phyloP scores from a whole-genome alignment of 2,113 vertebrate genomes.

The Poicephalus meyeri region DNA sequence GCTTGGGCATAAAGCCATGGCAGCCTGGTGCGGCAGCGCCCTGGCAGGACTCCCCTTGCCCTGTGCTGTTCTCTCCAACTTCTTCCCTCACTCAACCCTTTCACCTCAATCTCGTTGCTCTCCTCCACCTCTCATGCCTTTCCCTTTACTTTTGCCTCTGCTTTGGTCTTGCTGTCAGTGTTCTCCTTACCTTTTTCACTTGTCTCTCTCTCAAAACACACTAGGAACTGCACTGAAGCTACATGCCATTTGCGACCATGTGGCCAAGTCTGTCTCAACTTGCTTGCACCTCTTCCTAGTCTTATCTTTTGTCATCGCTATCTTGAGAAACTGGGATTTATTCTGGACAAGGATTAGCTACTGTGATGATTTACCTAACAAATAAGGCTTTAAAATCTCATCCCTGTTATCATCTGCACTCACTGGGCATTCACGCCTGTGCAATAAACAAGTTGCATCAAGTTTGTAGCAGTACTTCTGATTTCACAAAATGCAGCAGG shows the following conservation, averaged over 20 bases:
- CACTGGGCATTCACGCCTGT: conserved; percentile 20
- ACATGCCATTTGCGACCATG: rapidly evolving
- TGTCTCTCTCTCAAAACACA: rapidly evolving
- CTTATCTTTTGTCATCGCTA: background rate
- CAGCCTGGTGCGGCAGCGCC: background rate
- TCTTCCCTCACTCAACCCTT: background rate
- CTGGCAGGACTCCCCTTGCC: background rate
- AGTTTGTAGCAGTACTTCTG: conserved; percentile 16
- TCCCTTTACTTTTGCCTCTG: background rate
- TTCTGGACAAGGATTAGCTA: background rate
- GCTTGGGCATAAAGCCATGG: background rate
- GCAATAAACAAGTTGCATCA: conserved; percentile 55
- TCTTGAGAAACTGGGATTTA: background rate
- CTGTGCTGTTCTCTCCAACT: background rate
- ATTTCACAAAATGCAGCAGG: background rate
- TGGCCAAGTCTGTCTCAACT: background rate
- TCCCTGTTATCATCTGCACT: background rate
- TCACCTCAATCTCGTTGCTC: background rate
- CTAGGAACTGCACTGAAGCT: background rate
- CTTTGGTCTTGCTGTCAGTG: background rate
- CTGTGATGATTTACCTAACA: background rate
- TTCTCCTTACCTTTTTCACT: background rate
- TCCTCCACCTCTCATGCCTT: background rate
- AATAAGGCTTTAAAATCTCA: conserved; percentile 8
- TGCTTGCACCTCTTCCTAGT: background rate